Evolutionary conservation across 1,140 invertebrate species (phyloP), one percentile per base, ranked within the genome.

Genomic region (Cryptotermes secundus): DNA sequence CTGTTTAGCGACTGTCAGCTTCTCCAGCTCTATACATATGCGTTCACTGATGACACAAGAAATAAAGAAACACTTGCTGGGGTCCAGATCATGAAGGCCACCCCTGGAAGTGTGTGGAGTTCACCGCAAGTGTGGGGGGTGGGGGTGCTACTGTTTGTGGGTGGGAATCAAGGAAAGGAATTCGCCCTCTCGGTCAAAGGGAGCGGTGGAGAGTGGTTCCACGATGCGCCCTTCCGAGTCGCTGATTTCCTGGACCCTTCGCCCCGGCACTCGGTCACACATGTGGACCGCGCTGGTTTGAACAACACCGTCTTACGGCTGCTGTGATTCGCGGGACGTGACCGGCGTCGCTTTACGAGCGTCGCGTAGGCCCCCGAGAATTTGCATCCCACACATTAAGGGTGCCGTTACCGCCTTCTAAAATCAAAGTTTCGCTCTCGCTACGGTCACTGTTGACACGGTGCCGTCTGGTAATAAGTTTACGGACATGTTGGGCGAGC

Each of bases 211-310:
- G 10, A 22, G 45, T 49, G 16, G 45, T 19, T 22, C 45, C 45
- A 49, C 53, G 53, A 59, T 59, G 53, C 53, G 24, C 26, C 59
- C 59, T 72, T 72, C 59, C 59, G 59, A 72, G 59, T 72, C 59
- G 59, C 26, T 72, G 59, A 31, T 31, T 72, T 72, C 59, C 59
- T 72, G n/a, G n/a, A n/a, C n/a, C n/a, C n/a, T n/a, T n/a, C n/a
- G n/a, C n/a, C 59, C 59, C 26, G 3, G 26, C 59, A 31, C 59
- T 31, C 59, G n/a, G 59, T n/a, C 59, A 72, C 59, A 72, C 59
- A 72, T 72, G 59, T 12, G 59, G 59, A 72, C 59, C 26, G 9
- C 59, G 16, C 26, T 7, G 10, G 26, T 72, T 72, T 72, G 26
- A 31, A 31, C 59, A 72, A 72, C 26, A 72, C 59, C 7, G 59